A percentile compares a stretch with the other conserved stretches of the same genome.
Evolutionary conservation across 2,888 invertebrate genomes (phyloP).

Genomic region (Spilosoma lubricipeda): DNA sequence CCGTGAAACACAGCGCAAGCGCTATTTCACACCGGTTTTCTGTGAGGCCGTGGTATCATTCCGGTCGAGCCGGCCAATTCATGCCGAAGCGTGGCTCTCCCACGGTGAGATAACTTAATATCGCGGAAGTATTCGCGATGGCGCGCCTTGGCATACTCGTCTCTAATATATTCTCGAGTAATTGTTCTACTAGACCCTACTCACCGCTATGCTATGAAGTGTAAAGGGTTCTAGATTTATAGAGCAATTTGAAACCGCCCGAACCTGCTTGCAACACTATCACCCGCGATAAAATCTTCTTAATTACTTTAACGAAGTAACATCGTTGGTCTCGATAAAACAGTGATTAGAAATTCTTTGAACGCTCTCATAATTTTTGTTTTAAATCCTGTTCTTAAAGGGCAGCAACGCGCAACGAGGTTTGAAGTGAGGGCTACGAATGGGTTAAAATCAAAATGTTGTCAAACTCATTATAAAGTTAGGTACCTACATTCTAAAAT

Average conservation of each 20-base stretch:
- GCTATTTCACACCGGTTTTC: no score
- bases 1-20: no score
- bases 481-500: slow-evolving; percentile 3
- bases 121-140: slow-evolving; percentile 65
- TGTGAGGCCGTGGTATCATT: no score
- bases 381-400: slow-evolving; percentile 45
- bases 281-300: slow-evolving; percentile 68
- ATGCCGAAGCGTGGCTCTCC: no score
- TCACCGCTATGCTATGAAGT: slow-evolving; percentile 80
- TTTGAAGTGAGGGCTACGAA: slow-evolving; percentile 38
- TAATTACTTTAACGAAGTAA: slow-evolving; percentile 68
- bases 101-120: slow-evolving; percentile 78
- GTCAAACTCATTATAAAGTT: slow-evolving; percentile 24
- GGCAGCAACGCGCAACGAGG: slow-evolving; percentile 35
- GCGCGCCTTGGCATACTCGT: slow-evolving; percentile 33
- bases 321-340: slow-evolving; percentile 41
- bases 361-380: slow-evolving; percentile 54
- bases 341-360: slow-evolving; percentile 61
- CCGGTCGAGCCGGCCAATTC: no score
- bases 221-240: slow-evolving; percentile 80
- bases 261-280: slow-evolving; percentile 64
- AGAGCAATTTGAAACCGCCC: slow-evolving; percentile 70
- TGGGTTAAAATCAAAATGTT: slow-evolving; percentile 36
- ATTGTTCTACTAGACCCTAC: slow-evolving; percentile 75
- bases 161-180: slow-evolving; percentile 72